A percentile compares a stretch with the other conserved stretches of the same genome.
phyloP scores from a whole-genome alignment of 2,113 vertebrate genomes.

The Melanotaenia duboulayi region DNA sequence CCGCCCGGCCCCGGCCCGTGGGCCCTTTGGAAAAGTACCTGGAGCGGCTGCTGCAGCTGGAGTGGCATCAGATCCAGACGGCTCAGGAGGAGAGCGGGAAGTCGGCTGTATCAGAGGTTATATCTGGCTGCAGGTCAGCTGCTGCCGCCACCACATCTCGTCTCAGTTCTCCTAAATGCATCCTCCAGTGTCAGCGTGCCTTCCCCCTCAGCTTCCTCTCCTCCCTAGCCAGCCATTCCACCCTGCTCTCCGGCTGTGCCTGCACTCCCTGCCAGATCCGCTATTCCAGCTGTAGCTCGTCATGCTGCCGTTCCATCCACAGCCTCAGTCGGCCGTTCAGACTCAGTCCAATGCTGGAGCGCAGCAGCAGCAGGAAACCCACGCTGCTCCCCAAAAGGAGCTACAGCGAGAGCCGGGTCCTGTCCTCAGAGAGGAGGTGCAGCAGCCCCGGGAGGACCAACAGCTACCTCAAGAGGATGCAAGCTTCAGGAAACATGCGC shows the following conservation, averaged over 20 bases:
- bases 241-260: constrained; percentile 54
- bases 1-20: constrained; percentile 63
- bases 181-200: constrained; percentile 82
- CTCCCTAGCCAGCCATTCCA: constrained; percentile 61
- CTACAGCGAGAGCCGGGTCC: constrained; percentile 78
- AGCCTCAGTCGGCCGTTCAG: constrained; percentile 52
- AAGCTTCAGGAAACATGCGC: constrained; percentile 80
- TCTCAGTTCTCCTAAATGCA: constrained; percentile 81
- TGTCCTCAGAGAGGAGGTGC: constrained; percentile 25
- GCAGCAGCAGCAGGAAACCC: background rate
- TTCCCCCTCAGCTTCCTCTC: constrained; percentile 80
- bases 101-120: background rate
- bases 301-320: constrained; percentile 57
- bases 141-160: constrained; percentile 65
- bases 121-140: constrained; percentile 65
- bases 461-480: constrained; percentile 78
- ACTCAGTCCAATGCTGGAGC: constrained; percentile 50
- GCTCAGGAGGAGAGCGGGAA: constrained; percentile 82
- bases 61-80: constrained; percentile 89
- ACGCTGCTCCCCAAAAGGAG: constrained; percentile 66
- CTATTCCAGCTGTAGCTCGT: constrained; percentile 44
- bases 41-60: constrained; percentile 87
- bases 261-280: constrained; percentile 62
- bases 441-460: constrained; percentile 57
- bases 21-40: constrained; percentile 86